Conservation (phyloP, 2,797 vertebrate genomes). For the Etheostoma perlongum region DNA sequence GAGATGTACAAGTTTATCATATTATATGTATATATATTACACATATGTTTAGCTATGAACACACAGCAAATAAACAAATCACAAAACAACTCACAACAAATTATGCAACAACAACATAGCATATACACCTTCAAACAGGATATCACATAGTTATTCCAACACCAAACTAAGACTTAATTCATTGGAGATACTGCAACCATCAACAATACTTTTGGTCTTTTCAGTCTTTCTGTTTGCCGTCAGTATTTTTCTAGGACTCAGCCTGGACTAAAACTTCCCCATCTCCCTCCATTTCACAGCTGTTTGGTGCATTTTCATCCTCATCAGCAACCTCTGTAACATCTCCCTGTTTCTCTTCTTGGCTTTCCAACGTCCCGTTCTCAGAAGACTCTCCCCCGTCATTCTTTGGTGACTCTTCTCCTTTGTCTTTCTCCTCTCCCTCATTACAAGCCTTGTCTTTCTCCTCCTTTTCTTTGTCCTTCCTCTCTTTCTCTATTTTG, state of each 20-base stretch:
- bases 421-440: constrained; percentile 44
- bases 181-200: constrained; percentile 9
- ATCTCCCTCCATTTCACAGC: constrained; percentile 49
- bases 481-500: constrained; percentile 93
- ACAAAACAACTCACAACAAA: constrained; percentile 22
- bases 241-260: constrained; percentile 54
- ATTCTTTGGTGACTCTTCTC: background rate
- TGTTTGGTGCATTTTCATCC: constrained; percentile 41
- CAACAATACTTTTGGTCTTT: constrained; percentile 55
- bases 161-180: constrained; percentile 65
- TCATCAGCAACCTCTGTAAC: constrained; percentile 11
- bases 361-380: constrained; percentile 7
- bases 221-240: constrained; percentile 37
- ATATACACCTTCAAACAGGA: constrained; percentile 30
- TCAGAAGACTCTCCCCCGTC: constrained; percentile 26
- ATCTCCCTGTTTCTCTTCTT: constrained; percentile 46
- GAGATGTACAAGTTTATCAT: background rate
- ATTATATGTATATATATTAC: too few relatives aligned
- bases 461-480: constrained; percentile 84
- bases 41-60: constrained; percentile 2
- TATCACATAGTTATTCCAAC: constrained; percentile 27
- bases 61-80: constrained; percentile 27
- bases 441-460: constrained; percentile 30
- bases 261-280: constrained; percentile 23
- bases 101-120: constrained; percentile 29